A percentile compares a stretch with the other conserved stretches of the same genome.
Evolutionary conservation across 2,888 invertebrate species (phyloP).

Genomic region (Cremastobaeus sp.): DNA sequence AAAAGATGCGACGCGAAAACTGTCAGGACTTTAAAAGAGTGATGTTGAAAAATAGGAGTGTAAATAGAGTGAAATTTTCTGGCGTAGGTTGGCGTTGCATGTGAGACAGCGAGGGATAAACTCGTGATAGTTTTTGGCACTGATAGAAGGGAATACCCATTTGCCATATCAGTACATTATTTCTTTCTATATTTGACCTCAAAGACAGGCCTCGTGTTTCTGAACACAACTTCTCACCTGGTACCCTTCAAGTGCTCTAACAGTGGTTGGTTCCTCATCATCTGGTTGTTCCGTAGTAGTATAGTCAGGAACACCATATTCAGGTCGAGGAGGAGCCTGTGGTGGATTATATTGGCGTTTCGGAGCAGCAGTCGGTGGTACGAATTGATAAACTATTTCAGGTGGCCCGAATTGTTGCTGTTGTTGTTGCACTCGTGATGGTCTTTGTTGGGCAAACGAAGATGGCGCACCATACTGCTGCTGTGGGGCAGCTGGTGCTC

Average conservation of each 20-base stretch:
- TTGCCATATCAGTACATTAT: too few relatives aligned
- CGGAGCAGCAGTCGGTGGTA: slow-evolving; percentile 58
- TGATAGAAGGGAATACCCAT: slow-evolving; percentile 1
- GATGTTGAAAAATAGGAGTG: slow-evolving; percentile 53
- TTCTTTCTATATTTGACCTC: too few relatives aligned
- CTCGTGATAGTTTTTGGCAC: not conserved
- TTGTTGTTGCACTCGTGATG: slow-evolving; percentile 61
- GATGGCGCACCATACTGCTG: slow-evolving; percentile 55
- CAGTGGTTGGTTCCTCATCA: slow-evolving; percentile 73
- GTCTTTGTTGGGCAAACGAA: too few relatives aligned
- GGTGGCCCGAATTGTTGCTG: too few relatives aligned
- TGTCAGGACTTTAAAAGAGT: slow-evolving; percentile 52
- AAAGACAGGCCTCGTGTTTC: too few relatives aligned
- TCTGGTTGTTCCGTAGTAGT: slow-evolving; percentile 74
- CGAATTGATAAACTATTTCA: too few relatives aligned
- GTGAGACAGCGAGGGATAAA: slow-evolving; percentile 7
- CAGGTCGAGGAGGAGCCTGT: slow-evolving; percentile 43
- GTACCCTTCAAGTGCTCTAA: slow-evolving; percentile 68
- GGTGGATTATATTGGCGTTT: slow-evolving; percentile 56
- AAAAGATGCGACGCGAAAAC: slow-evolving; percentile 54
- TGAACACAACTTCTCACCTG: slow-evolving; percentile 68
- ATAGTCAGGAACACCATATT: slow-evolving; percentile 68
- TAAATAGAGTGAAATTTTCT: slow-evolving; percentile 51
- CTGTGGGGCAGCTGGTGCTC: slow-evolving; percentile 55
- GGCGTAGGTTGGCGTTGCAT: slow-evolving; percentile 5